A percentile compares a stretch with the other conserved stretches of the same genome.
Evolutionary conservation across 2,113 vertebrate genomes (phyloP).

Genomic region (Erinaceus europaeus): DNA sequence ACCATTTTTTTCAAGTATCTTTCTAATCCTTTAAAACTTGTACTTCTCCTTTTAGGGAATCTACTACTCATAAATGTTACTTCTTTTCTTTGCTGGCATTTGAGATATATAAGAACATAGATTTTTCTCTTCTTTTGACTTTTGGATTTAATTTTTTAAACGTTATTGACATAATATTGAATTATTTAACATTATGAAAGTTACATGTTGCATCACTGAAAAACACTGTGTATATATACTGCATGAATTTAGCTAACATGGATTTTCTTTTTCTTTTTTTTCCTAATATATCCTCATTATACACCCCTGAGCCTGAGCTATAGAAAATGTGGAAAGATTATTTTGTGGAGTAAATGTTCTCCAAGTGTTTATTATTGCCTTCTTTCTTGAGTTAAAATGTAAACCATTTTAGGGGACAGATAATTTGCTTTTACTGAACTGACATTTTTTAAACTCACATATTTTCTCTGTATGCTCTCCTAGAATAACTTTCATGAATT

Average conservation of each 20-base stretch:
- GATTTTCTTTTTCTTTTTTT: too few relatives aligned
- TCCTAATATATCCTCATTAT: neutral
- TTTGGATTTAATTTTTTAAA: too few relatives aligned
- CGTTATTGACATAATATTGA: too few relatives aligned
- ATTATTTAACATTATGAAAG: too few relatives aligned
- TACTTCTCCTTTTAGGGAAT: neutral
- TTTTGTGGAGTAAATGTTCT: slow-evolving; percentile 3
- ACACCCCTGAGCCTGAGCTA: neutral
- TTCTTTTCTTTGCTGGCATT: neutral
- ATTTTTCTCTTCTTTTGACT: neutral
- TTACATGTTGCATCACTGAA: too few relatives aligned
- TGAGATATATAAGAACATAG: neutral
- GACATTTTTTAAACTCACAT: neutral
- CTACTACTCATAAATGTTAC: neutral
- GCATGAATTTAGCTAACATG: too few relatives aligned
- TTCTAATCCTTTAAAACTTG: neutral
- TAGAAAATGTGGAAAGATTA: neutral
- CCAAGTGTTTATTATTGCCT: neutral
- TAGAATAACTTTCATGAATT: neutral
- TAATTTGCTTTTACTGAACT: neutral
- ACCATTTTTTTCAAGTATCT: neutral
- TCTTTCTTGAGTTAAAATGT: neutral
- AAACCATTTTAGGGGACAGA: too few relatives aligned
- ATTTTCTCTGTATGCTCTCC: neutral
- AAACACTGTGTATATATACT: too few relatives aligned